Evolutionary conservation across 2,888 invertebrate genomes (phyloP), one percentile per base, ranked within the genome.

Genomic region (Lymantria monacha): DNA sequence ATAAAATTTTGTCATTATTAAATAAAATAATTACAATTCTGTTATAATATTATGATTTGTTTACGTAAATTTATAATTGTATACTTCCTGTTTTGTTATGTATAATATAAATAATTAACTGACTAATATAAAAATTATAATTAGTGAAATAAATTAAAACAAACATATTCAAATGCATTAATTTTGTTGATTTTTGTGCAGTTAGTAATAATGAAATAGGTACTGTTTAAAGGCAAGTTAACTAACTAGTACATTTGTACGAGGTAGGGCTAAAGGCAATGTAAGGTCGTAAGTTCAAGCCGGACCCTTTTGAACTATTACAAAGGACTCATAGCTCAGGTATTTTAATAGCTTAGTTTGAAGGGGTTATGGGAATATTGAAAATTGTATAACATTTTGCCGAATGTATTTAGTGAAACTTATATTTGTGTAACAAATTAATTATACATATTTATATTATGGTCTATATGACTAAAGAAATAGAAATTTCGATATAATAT

Each of bases 241-340:
- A 48, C 36, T 44, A 14, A 10, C 9, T 46, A 53, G 48, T 53
- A 49, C 42, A 48, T 48, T 52, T 40, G 49, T 53, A 46, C 43
- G 48, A 44, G 38, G 49, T 49, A 43, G 53, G 53, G 9, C 46
- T 42, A 41, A 44, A 52, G 51, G 44, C 13, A 22, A n/a, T n/a
- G 42, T 40, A 44, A 53, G 53, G 53, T 46, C 49, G 15, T 38
- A 44, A 49, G 53, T 53, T 53, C 49, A 45, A 44, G 40, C 30
- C 49, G 44, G 46, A 44, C 49, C 53, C 53, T 46, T 53, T 44
- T 44, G 49, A 53, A 46, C 46, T 53, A 52, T 52, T 45, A 49
- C 46, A 53, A 49, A 46, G 49, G 53, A 46, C 48, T 49, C 41
- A 42, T 22, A 30, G 41, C 40, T n/a, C 48, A 53, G 49, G 49